phyloP scores from a whole-genome alignment of 2,113 vertebrate species.

The Ictalurus punctatus region DNA sequence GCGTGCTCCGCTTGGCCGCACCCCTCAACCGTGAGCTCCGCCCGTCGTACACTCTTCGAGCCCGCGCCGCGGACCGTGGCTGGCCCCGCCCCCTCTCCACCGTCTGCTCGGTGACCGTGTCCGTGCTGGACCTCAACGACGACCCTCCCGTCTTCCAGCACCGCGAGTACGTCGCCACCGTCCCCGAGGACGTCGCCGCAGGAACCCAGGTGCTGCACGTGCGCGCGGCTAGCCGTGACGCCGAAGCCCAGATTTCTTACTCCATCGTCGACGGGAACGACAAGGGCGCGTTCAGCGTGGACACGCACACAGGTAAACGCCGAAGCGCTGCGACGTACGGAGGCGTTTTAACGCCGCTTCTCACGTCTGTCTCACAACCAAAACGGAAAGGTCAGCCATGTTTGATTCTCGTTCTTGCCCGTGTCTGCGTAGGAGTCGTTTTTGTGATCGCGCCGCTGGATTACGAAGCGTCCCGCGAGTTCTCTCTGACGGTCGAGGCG shows the following conservation, averaged over 20 bases:
- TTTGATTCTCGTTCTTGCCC: not conserved
- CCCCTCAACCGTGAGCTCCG: constrained; percentile 87
- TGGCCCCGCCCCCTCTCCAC: constrained; percentile 79
- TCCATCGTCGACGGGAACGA: constrained; percentile 92
- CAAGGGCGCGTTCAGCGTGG: constrained; percentile 89
- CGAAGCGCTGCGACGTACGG: not conserved
- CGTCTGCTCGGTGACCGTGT: constrained; percentile 77
- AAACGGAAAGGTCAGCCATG: not conserved
- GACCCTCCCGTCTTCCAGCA: constrained; percentile 95
- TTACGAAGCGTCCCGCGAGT: constrained; percentile 89
- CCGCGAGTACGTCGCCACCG: constrained; percentile 83
- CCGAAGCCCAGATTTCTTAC: constrained; percentile 89
- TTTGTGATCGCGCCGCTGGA: constrained; percentile 89
- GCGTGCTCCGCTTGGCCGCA: constrained; percentile 83
- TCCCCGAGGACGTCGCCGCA: constrained; percentile 80
- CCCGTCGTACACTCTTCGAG: constrained; percentile 78
- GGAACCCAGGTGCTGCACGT: constrained; percentile 89
- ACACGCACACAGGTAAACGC: constrained; percentile 82
- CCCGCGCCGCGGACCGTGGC: constrained; percentile 86
- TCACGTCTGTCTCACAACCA: not conserved
- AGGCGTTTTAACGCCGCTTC: not conserved
- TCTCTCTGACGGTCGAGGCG: constrained; percentile 93
- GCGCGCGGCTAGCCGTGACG: constrained; percentile 88
- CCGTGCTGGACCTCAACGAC: constrained; percentile 95
- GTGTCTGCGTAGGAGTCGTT: constrained; percentile 77